A percentile compares a stretch with the other conserved stretches of the same genome.
phyloP scores from a whole-genome alignment of 2,797 vertebrate genomes.

The Gadopsis bispinosus region DNA sequence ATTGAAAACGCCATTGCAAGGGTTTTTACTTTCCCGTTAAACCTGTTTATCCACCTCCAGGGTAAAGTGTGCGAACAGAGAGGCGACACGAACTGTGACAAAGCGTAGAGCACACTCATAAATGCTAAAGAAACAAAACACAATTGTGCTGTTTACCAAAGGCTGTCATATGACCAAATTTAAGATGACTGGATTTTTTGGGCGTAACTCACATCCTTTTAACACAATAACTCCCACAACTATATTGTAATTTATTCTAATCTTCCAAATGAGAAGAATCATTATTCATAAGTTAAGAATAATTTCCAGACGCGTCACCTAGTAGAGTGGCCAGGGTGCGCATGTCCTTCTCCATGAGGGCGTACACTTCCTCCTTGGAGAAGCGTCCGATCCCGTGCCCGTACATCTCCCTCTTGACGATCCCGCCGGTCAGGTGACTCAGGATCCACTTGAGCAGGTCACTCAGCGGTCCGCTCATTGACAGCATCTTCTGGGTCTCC shows the following conservation, averaged over 20 bases:
- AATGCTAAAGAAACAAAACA: not conserved
- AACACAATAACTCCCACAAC: not conserved
- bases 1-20: not conserved
- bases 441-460: slow-evolving; percentile 96
- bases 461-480: slow-evolving; percentile 93
- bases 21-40: slow-evolving; percentile 2
- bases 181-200: not conserved
- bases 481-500: slow-evolving; percentile 96
- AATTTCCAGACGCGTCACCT: slow-evolving; percentile 49
- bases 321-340: slow-evolving; percentile 91
- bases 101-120: not conserved
- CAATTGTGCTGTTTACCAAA: not conserved
- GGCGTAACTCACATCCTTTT: not conserved
- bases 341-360: slow-evolving; percentile 99
- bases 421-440: slow-evolving; percentile 95
- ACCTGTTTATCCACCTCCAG: not conserved
- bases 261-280: too few relatives aligned
- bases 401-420: slow-evolving; percentile 97
- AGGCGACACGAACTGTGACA: not conserved
- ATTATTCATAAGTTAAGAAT: not conserved
- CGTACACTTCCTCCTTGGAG: slow-evolving; percentile 94
- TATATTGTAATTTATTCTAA: too few relatives aligned
- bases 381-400: slow-evolving; percentile 98
- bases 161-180: not conserved
- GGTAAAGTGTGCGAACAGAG: not conserved